Conservation (phyloP, 2,797 vertebrate species). For the Channallabes apus region DNA sequence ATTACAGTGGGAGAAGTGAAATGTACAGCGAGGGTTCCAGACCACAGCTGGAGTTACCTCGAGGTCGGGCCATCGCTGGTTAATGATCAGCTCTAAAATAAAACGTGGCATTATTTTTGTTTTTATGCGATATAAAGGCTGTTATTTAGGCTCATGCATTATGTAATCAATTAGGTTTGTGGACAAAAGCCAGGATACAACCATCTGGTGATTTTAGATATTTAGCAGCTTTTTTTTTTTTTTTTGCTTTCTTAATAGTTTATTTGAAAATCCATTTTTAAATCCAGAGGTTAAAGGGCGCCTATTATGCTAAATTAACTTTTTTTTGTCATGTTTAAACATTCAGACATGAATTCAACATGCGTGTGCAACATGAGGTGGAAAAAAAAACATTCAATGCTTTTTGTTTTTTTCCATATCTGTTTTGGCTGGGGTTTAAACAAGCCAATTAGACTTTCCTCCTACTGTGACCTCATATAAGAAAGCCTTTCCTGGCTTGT, state of each 20-base stretch:
- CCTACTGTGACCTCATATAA: too few relatives aligned
- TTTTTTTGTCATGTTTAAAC: too few relatives aligned
- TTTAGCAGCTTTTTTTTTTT: not conserved
- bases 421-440: too few relatives aligned
- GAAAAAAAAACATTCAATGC: too few relatives aligned
- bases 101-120: slow-evolving; percentile 39
- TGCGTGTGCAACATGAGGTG: too few relatives aligned
- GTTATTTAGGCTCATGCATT: slow-evolving; percentile 16
- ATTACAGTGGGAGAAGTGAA: slow-evolving; percentile 59
- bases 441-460: too few relatives aligned
- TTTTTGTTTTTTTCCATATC: too few relatives aligned
- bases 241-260: not conserved
- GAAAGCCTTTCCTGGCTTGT: too few relatives aligned
- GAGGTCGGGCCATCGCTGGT: slow-evolving; percentile 16
- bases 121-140: slow-evolving; percentile 24
- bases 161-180: slow-evolving; percentile 18
- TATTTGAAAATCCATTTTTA: too few relatives aligned
- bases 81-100: slow-evolving; percentile 48
- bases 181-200: not conserved
- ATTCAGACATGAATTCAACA: too few relatives aligned
- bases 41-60: slow-evolving; percentile 49
- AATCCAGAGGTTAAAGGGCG: too few relatives aligned
- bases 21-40: slow-evolving; percentile 52
- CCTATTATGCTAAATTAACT: too few relatives aligned
- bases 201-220: not conserved